Evolutionary conservation across 2,113 vertebrate genomes (phyloP).

Genomic region (Aplodontia rufa): DNA sequence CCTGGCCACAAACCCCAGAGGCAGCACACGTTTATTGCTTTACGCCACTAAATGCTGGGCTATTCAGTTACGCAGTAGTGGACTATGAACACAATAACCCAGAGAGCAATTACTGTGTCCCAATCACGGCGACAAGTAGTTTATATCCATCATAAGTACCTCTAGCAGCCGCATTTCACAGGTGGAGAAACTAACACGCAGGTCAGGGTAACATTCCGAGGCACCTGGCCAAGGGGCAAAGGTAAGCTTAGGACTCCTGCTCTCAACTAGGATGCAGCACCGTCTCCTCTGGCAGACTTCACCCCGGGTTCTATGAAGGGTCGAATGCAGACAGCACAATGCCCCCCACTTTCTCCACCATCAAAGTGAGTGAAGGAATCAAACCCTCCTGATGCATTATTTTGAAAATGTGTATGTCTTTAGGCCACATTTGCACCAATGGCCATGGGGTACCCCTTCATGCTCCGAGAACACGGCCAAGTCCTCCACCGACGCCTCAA

Average conservation of each 20-base stretch:
- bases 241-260: background rate
- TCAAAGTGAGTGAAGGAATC: background rate
- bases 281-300: background rate
- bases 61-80: background rate
- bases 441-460: accelerated
- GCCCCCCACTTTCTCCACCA: background rate
- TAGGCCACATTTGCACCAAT: background rate
- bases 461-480: background rate
- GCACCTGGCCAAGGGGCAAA: background rate
- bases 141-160: background rate
- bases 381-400: background rate
- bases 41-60: background rate
- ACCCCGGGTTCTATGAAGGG: background rate
- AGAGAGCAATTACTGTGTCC: accelerated
- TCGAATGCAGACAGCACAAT: background rate
- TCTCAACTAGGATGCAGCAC: accelerated
- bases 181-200: background rate
- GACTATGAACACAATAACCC: accelerated
- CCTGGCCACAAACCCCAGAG: background rate
- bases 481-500: background rate
- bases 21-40: accelerated
- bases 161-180: background rate
- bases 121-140: background rate
- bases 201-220: background rate
- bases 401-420: background rate